Conservation (phyloP, 2,797 vertebrate genomes). For the Podargus strigoides region DNA sequence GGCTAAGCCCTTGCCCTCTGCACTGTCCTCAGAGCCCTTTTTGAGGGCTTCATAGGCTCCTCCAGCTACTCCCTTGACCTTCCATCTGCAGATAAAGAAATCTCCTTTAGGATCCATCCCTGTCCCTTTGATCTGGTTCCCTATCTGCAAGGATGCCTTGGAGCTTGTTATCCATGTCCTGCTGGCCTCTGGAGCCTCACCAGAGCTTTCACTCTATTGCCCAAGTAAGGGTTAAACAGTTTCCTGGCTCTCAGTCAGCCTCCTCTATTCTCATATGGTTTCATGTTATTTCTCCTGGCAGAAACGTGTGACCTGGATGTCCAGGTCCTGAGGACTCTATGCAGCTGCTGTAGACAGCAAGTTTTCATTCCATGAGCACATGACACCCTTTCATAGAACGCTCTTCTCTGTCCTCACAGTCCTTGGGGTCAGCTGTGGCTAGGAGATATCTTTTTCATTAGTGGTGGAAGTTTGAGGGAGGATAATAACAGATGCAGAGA, state of each 20-base stretch:
- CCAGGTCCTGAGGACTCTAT: background rate
- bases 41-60: background rate
- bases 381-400: rapidly evolving
- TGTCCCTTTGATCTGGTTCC: background rate
- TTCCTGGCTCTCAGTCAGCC: background rate
- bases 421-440: background rate
- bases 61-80: background rate
- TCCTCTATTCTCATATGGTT: background rate
- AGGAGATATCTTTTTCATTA: background rate
- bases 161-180: background rate
- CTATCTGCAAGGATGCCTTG: background rate
- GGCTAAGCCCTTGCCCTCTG: background rate
- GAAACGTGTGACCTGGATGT: background rate
- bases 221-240: background rate
- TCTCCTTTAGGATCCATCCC: background rate
- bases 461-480: background rate
- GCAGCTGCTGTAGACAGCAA: background rate
- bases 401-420: rapidly evolving
- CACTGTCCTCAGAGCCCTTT: background rate
- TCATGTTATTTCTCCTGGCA: background rate
- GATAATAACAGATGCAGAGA: background rate
- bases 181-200: background rate
- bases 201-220: background rate
- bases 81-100: background rate
- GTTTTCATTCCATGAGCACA: background rate